Base-by-base conservation (phyloP, 2,797 vertebrate genomes). In the Lacerta viridis region DNA sequence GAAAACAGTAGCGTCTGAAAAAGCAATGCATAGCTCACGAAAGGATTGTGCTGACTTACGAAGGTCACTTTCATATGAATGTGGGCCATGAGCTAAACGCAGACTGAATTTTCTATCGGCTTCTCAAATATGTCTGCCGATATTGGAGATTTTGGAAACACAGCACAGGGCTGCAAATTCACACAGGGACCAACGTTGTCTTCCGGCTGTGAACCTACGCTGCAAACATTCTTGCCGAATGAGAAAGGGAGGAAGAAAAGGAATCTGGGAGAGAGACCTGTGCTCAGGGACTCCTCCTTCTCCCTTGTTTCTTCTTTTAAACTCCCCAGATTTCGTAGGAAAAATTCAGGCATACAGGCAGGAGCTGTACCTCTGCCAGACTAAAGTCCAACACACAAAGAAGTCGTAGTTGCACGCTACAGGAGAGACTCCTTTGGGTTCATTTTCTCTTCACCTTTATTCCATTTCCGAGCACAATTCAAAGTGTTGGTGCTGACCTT, bases 1-100 rank as follows among this genome's bases (percentile, higher is more conserved):
- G 68, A 90, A 85, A 88, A 79, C 50, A 90, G 3, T 11, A 33
- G 61, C 72, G 85, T 84, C 76, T 72, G 89, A 93, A 82, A 20
- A 92, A 92, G 81, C 74, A 0, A 74, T 27, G 33, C 82, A 64
- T 4, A 46, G 25, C 9, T 84, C 20, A 46, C n/a, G 33, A 89
- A 11, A 80, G 3, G 72, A 43, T 33, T 72, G 87, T 75, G 36
- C 76, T 71, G 86, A 90, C 17, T 6, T 89, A 84, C 61, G 75
- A 59, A 91, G 36, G 64, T 80, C 15, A 36, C 6, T 82, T 11
- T 89, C 20, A 90, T 76, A 83, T 74, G 25, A 72, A 93, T 74
- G 75, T 83, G 15, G 80, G 90, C 74, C 76, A 61, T 33, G 33
- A 78, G 87, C 66, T 3, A 0, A 87, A 69, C 50, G 75, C 23